Evolutionary conservation across 2,113 vertebrate species (phyloP).

Genomic region (Accipiter cooperii): DNA sequence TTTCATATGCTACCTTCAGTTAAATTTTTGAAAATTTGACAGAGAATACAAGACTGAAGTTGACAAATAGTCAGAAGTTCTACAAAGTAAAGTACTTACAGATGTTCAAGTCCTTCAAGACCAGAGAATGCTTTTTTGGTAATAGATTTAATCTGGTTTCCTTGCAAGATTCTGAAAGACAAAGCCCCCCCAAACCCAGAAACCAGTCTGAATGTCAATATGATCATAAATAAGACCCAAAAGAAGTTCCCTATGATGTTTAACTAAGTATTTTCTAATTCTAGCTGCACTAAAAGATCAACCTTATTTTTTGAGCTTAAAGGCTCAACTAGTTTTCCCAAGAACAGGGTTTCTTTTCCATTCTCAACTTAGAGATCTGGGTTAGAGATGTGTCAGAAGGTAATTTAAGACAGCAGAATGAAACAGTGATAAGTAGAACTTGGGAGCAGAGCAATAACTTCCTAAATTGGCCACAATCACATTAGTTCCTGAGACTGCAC

Average conservation of each 20-base stretch:
- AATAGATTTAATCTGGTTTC: slow-evolving; percentile 81
- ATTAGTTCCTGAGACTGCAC: neutral
- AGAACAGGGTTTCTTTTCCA: neutral
- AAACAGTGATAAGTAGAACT: neutral
- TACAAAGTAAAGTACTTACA: slow-evolving; percentile 72
- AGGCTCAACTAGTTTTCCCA: neutral
- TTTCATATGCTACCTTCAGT: neutral
- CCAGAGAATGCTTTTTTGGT: slow-evolving; percentile 78
- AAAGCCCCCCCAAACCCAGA: neutral
- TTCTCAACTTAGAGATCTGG: neutral
- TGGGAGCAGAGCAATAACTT: neutral
- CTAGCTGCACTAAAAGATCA: neutral
- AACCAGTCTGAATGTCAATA: neutral
- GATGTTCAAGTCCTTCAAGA: slow-evolving; percentile 75
- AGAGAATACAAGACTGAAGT: neutral
- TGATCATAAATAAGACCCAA: neutral
- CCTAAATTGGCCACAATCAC: neutral
- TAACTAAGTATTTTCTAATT: neutral
- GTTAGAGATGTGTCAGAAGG: neutral
- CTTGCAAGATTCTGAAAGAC: slow-evolving; percentile 79
- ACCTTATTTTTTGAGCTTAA: neutral
- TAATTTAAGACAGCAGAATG: neutral
- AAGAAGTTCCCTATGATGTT: neutral
- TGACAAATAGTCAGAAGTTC: neutral
- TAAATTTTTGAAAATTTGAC: neutral